Percentiles rank a stretch among this genome's conserved stretches.
phyloP scores from a whole-genome alignment of 1,140 invertebrate species.

The Phenacoccus solenopsis region DNA sequence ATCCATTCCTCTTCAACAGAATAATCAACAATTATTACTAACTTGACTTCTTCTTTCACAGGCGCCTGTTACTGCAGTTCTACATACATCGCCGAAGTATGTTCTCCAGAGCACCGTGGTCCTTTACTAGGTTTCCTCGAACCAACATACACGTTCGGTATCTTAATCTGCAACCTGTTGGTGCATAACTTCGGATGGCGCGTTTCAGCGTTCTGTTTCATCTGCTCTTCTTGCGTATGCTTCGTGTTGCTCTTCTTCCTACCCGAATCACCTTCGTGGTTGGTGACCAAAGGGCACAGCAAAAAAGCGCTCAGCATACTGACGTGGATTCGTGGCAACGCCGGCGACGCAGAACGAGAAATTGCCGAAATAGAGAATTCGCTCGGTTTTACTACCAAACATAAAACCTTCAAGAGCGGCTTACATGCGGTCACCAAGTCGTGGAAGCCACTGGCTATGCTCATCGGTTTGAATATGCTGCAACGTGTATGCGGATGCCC shows the following conservation, averaged over 20 bases:
- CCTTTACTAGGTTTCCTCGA: constrained; percentile 40
- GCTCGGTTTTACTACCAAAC: background rate
- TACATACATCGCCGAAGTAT: constrained; percentile 36
- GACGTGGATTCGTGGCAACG: constrained; percentile 2
- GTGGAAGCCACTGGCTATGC: background rate
- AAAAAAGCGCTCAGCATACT: constrained; percentile 25
- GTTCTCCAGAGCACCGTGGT: constrained; percentile 38
- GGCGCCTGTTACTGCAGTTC: constrained; percentile 15
- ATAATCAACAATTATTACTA: too few relatives aligned
- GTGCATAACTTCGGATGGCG: constrained; percentile 38
- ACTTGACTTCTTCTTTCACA: background rate
- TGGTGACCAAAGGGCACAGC: constrained; percentile 23
- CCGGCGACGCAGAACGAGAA: background rate
- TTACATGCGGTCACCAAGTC: background rate
- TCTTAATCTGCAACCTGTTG: constrained; percentile 24
- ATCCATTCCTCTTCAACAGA: too few relatives aligned
- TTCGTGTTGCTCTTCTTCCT: constrained; percentile 32
- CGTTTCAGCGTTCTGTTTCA: constrained; percentile 36
- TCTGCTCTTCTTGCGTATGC: constrained; percentile 31
- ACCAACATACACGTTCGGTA: constrained; percentile 30
- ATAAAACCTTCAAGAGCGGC: background rate
- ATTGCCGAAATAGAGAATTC: constrained; percentile 13
- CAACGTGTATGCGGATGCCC: background rate
- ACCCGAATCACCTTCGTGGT: constrained; percentile 45
- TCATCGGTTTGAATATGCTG: background rate